phyloP scores from a whole-genome alignment of 2,888 invertebrate genomes.

The Agonopterix arenella region DNA sequence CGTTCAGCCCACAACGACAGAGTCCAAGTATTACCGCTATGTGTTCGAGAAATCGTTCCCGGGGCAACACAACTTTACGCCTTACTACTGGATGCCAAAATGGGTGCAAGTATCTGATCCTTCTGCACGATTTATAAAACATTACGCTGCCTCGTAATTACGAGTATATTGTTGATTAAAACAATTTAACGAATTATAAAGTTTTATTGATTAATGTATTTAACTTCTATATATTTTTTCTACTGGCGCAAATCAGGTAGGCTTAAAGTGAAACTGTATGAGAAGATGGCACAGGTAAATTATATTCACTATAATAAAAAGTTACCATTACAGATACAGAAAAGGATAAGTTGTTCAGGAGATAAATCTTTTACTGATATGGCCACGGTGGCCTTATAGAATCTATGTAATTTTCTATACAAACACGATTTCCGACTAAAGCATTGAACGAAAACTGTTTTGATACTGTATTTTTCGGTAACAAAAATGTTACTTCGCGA shows the following conservation, averaged over 20 bases:
- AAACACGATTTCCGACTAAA: constrained; percentile 19
- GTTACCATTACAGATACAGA: too few species aligned
- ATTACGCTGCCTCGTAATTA: constrained; percentile 73
- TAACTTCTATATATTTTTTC: not conserved
- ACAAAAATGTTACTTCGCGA: too few species aligned
- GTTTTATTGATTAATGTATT: too few species aligned
- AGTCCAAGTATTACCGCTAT: constrained; percentile 85
- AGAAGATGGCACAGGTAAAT: not conserved
- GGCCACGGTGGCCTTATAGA: constrained; percentile 42
- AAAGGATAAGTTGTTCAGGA: too few species aligned
- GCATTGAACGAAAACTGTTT: too few species aligned
- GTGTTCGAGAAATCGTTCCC: constrained; percentile 81
- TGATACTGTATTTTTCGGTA: too few species aligned
- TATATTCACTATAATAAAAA: too few species aligned
- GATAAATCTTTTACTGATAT: not conserved
- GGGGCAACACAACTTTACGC: constrained; percentile 78
- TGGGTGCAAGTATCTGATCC: constrained; percentile 85
- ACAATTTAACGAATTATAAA: not conserved
- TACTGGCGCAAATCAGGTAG: not conserved
- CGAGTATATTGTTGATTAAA: not conserved
- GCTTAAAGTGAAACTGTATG: not conserved
- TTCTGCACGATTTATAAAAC: constrained; percentile 84
- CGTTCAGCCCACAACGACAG: constrained; percentile 85
- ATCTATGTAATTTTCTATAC: constrained; percentile 42
- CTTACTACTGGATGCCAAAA: constrained; percentile 88